Conservation (phyloP, 2,888 invertebrate genomes). For the Cylloceria caligata region DNA sequence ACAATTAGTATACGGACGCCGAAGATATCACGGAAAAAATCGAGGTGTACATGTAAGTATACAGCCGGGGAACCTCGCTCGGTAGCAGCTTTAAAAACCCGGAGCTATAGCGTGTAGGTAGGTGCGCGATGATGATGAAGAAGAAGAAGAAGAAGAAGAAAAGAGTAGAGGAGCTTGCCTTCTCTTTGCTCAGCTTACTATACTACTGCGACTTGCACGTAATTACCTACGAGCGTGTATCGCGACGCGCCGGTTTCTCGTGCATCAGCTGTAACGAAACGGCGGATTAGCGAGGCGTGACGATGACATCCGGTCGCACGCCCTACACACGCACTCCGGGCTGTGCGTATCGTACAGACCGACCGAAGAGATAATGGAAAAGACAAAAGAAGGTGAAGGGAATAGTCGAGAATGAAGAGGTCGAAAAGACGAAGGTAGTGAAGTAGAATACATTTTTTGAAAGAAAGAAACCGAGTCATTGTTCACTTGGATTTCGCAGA, state of each 20-base stretch:
- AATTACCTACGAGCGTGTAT: constrained; percentile 46
- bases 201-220: constrained; percentile 18
- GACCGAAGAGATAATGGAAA: constrained; percentile 62
- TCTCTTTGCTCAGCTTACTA: constrained; percentile 7
- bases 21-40: not conserved
- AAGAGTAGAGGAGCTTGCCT: not conserved
- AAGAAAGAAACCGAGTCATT: not conserved
- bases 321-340: constrained; percentile 74
- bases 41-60: constrained; percentile 3
- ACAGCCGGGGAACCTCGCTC: not conserved
- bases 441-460: not conserved
- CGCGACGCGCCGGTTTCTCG: constrained; percentile 49
- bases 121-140: not conserved
- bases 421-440: constrained; percentile 5
- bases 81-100: not conserved
- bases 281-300: constrained; percentile 80
- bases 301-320: constrained; percentile 83
- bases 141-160: constrained; percentile 2
- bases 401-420: constrained; percentile 29
- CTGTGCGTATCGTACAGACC: constrained; percentile 46
- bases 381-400: constrained; percentile 60
- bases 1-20: constrained; percentile 15
- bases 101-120: not conserved
- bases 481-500: constrained; percentile 13
- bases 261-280: constrained; percentile 69